Conservation (phyloP, 2,888 invertebrate genomes). For the Troilus luridus region DNA sequence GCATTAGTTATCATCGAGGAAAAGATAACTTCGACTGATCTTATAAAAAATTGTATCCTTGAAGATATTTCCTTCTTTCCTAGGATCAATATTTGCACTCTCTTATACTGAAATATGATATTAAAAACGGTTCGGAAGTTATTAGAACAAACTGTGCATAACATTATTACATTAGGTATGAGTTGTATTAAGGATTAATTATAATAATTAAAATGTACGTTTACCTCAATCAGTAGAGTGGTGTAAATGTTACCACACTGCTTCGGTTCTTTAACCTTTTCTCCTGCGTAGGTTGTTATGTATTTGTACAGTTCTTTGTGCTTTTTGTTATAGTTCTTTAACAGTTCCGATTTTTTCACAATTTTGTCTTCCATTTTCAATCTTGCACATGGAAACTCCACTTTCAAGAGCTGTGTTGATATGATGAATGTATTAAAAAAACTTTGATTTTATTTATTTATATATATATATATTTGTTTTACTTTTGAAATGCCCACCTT, state of each 20-base stretch:
- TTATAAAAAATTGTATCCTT: no score
- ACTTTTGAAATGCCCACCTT: slow-evolving; percentile 69
- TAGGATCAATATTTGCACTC: no score
- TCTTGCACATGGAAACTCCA: slow-evolving; percentile 55
- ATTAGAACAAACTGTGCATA: no score
- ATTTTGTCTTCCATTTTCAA: background rate
- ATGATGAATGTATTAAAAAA: background rate
- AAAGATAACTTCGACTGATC: no score
- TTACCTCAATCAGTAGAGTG: slow-evolving; percentile 77
- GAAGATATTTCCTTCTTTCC: no score
- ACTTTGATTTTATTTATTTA: background rate
- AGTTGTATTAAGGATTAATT: no score
- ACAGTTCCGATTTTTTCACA: background rate
- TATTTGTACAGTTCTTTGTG: slow-evolving; percentile 78
- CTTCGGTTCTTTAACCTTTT: slow-evolving; percentile 73
- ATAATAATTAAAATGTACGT: background rate
- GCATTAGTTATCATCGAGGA: no score
- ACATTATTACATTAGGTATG: no score
- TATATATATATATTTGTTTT: background rate
- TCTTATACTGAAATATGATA: no score
- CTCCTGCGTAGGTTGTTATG: slow-evolving; percentile 76
- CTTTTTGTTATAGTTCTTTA: slow-evolving; percentile 65
- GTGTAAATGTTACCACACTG: slow-evolving; percentile 78
- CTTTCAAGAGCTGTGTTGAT: slow-evolving; percentile 38
- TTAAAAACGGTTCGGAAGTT: no score